These are phyloP conservation scores for Chironomus striatipennis DNA, from an alignment of 1,140 invertebrate species.

Conservation along the genomic window DNA sequence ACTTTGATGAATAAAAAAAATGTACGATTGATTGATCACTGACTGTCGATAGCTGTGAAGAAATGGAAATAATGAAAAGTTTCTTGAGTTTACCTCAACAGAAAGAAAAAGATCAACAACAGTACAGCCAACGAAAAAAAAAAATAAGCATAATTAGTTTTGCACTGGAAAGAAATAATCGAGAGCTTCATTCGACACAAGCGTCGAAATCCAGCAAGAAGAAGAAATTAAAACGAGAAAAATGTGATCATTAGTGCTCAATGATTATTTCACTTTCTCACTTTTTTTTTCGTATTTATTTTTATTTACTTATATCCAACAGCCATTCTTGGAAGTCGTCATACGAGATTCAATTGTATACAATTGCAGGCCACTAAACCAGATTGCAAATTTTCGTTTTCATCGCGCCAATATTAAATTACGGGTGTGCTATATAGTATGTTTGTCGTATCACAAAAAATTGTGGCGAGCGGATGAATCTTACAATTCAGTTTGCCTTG, in stretches of 20 bases:
- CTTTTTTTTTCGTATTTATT: too few relatives aligned
- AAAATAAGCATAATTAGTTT: neutral
- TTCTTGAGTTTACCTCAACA: too few relatives aligned
- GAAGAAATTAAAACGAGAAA: neutral
- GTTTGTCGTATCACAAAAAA: neutral
- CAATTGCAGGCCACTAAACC: constrained; percentile 10
- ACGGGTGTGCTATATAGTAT: neutral
- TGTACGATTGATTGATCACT: constrained; percentile 12
- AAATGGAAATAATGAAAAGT: neutral
- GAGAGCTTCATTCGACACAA: constrained; percentile 4
- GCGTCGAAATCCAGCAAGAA: neutral
- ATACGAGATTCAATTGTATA: neutral
- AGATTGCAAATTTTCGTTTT: constrained; percentile 9
- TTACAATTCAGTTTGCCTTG: too few relatives aligned
- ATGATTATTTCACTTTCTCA: constrained; percentile 20
- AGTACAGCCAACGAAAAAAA: too few relatives aligned
- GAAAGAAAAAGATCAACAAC: too few relatives aligned
- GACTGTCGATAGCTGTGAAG: constrained; percentile 6
- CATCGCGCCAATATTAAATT: neutral
- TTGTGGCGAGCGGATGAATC: neutral
- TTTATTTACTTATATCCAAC: neutral
- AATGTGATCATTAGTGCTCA: neutral
- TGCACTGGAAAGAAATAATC: neutral
- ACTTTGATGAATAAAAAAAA: neutral
- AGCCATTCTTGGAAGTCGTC: constrained; percentile 1